Conservation (phyloP, 2,113 vertebrate species). For the Thunnus thynnus region DNA sequence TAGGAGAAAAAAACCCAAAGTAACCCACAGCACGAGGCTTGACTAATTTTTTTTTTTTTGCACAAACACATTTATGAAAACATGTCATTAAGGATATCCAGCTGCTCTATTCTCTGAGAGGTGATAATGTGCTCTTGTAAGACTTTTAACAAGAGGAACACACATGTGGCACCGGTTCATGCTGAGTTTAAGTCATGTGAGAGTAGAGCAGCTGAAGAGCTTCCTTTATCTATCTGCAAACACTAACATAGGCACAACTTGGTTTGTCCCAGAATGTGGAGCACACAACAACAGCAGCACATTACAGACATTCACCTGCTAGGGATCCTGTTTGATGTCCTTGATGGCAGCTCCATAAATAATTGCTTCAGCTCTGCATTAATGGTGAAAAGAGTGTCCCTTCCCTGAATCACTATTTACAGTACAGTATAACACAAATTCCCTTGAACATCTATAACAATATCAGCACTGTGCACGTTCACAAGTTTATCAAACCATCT, state of each 20-base stretch:
- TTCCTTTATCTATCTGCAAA: constrained; percentile 51
- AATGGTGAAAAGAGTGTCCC: constrained; percentile 20
- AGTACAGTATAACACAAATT: constrained; percentile 48
- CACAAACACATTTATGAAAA: constrained; percentile 44
- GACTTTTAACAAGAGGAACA: constrained; percentile 36
- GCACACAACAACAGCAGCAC: constrained; percentile 41
- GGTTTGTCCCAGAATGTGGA: constrained; percentile 36
- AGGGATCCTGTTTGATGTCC: constrained; percentile 50
- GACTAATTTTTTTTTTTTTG: background rate
- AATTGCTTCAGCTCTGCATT: constrained; percentile 57
- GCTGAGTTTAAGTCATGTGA: constrained; percentile 49
- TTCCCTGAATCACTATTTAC: constrained; percentile 62
- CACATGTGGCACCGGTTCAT: constrained; percentile 38
- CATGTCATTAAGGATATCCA: constrained; percentile 40
- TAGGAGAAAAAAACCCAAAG: constrained; percentile 9
- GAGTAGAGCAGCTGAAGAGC: constrained; percentile 35
- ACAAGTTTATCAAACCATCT: constrained; percentile 69
- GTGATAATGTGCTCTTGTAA: constrained; percentile 34
- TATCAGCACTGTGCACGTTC: constrained; percentile 32
- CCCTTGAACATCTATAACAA: constrained; percentile 45
- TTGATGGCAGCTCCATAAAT: constrained; percentile 55
- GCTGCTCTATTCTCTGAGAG: constrained; percentile 40
- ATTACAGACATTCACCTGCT: constrained; percentile 49
- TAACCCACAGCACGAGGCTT: background rate
- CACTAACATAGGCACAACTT: constrained; percentile 44